A percentile compares a stretch with the other conserved stretches of the same genome.
Conservation (phyloP, 1,140 invertebrate species). For the Drosophila melanogaster region Release_6_plus_ISO1_MT NT_037436.4:5629501-5630000, state of each 20-base stretch:
- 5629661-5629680: too few species aligned
- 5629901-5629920: slow-evolving; percentile 63
- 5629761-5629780: slow-evolving; percentile 8
- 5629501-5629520: slow-evolving; percentile 42
- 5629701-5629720: not conserved
- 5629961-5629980: slow-evolving; percentile 64
- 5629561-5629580: slow-evolving; percentile 26
- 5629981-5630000: slow-evolving; percentile 37
- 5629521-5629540: slow-evolving; percentile 37
- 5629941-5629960: slow-evolving; percentile 48
- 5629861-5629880: slow-evolving; percentile 48
- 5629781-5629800: slow-evolving; percentile 24
- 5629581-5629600: slow-evolving; percentile 20
- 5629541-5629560: slow-evolving; percentile 44
- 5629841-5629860: slow-evolving; percentile 14
- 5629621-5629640: slow-evolving; percentile 8
- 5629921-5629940: slow-evolving; percentile 36
- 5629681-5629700: too few species aligned
- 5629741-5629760: not conserved
- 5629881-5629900: slow-evolving; percentile 78
- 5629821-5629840: slow-evolving; percentile 24
- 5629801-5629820: slow-evolving; percentile 20
- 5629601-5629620: not conserved
- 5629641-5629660: slow-evolving; percentile 5
- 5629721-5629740: not conserved